Evolutionary conservation across 2,888 invertebrate species (phyloP).

Genomic region (Ormyrus pomaceus): DNA sequence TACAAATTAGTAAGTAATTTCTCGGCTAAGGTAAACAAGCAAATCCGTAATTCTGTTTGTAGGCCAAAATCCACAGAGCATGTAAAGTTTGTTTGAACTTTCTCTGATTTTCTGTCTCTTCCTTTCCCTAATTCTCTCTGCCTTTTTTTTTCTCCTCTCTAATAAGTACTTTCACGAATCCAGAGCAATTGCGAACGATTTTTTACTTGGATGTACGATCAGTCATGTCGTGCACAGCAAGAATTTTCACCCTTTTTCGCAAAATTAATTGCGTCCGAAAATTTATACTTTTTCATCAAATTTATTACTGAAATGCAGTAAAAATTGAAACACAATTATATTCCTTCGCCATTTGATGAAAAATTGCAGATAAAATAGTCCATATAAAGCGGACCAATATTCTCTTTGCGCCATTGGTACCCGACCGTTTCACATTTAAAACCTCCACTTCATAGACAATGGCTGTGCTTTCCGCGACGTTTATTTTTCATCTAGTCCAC

Average conservation of each 20-base stretch:
- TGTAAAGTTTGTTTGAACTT: not conserved
- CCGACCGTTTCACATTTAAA: not conserved
- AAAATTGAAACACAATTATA: too few relatives aligned
- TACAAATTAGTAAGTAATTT: conserved; percentile 27
- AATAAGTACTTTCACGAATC: not conserved
- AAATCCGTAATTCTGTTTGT: conserved; percentile 34
- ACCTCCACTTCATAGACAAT: not conserved
- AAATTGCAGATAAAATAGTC: too few relatives aligned
- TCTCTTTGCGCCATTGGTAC: too few relatives aligned
- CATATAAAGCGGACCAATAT: too few relatives aligned
- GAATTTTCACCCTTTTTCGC: too few relatives aligned
- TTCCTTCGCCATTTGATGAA: too few relatives aligned
- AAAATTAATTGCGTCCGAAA: too few relatives aligned
- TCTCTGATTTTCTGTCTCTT: not conserved
- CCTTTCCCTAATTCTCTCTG: not conserved
- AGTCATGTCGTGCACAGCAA: too few relatives aligned
- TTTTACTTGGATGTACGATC: not conserved
- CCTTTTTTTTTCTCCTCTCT: not conserved
- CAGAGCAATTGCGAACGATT: conserved; percentile 1
- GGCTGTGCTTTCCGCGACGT: not conserved
- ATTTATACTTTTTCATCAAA: too few relatives aligned
- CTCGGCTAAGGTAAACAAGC: conserved; percentile 4
- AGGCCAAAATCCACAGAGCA: conserved; percentile 18
- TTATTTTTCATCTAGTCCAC: conserved; percentile 24
- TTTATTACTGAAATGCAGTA: too few relatives aligned